These are phyloP conservation scores for Agrochola macilenta DNA, from an alignment of 2,888 invertebrate genomes.

Conservation along the genomic window DNA sequence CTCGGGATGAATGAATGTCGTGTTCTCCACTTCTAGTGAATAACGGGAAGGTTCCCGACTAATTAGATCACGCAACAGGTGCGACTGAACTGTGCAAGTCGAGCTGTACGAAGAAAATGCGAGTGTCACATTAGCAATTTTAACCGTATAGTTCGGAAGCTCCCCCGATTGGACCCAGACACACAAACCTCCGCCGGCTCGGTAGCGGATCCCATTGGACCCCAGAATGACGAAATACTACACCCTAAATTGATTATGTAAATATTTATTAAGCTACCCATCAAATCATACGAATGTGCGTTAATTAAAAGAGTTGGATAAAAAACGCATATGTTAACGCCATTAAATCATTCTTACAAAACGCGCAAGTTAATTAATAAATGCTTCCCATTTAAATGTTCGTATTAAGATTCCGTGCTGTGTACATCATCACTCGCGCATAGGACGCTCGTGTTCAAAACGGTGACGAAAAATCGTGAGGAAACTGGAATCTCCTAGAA, in stretches of 20 bases:
- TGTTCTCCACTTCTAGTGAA: conserved; percentile 1
- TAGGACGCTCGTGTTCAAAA: not conserved
- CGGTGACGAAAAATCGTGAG: not conserved
- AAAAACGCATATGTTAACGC: too few species aligned
- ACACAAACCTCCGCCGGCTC: too few species aligned
- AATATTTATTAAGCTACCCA: too few species aligned
- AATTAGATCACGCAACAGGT: conserved; percentile 43
- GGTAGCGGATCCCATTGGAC: too few species aligned
- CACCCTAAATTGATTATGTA: too few species aligned
- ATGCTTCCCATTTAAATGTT: conserved; percentile 7
- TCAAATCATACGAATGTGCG: too few species aligned
- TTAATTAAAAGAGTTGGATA: too few species aligned
- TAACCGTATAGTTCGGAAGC: too few species aligned
- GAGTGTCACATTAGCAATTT: conserved; percentile 28
- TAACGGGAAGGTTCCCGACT: conserved; percentile 38
- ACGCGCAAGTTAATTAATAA: not conserved
- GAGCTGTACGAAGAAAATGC: conserved; percentile 12
- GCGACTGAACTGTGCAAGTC: conserved; percentile 12
- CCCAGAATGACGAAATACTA: too few species aligned
- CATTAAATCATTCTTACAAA: too few species aligned
- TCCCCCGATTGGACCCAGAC: too few species aligned
- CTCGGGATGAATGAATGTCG: conserved; percentile 5
- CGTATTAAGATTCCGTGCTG: not conserved
- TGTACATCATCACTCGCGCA: not conserved
- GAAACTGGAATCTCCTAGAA: not conserved